Evolutionary conservation across 2,888 invertebrate genomes (phyloP), one percentile per base, ranked within the genome.

Genomic region (Cecidostiba fungosa): DNA sequence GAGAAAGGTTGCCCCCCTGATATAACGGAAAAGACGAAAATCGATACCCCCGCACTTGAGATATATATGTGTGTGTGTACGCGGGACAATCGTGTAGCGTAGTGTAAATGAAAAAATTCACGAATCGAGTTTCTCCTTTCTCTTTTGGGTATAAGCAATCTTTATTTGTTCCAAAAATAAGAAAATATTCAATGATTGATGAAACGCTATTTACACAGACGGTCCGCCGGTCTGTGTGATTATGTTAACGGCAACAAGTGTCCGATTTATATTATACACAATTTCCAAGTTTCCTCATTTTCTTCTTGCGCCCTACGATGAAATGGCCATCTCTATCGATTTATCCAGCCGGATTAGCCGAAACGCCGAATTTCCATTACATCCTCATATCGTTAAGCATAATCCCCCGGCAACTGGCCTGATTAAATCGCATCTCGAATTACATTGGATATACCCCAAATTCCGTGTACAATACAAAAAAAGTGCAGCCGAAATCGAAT

Each of bases 1-100:
- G 14, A n/a, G 32, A 59, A 5, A 36, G 43, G 16, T 16, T 39
- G 36, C 36, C 50, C 66, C 43, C 47, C 32, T 50, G 26, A 36
- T 77, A 36, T 59, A 69, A 23, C 77, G 39, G 50, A n/a, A 77
- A n/a, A n/a, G 54, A 54, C n/a, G 82, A 82, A 83, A 83, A 73
- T 78, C 72, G 72, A 78, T 83, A 62, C 77, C 10, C 47, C n/a
- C n/a, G n/a, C 69, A 32, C 47, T 62, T 39, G 43, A 47, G 83
- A 83, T 47, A 77, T 39, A 43, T n/a, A 23, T 0, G 47, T 36
- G 23, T 82, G 62, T 82, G 43, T 72, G n/a, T n/a, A n/a, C n/a
- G n/a, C n/a, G n/a, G n/a, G n/a, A n/a, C n/a, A n/a, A n/a, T n/a
- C n/a, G n/a, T n/a, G n/a, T n/a, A n/a, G n/a, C n/a, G n/a, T n/a